These are phyloP conservation scores for Octopus bimaculoides DNA, from an alignment of 1,140 invertebrate genomes.

Conservation along the genomic window DNA sequence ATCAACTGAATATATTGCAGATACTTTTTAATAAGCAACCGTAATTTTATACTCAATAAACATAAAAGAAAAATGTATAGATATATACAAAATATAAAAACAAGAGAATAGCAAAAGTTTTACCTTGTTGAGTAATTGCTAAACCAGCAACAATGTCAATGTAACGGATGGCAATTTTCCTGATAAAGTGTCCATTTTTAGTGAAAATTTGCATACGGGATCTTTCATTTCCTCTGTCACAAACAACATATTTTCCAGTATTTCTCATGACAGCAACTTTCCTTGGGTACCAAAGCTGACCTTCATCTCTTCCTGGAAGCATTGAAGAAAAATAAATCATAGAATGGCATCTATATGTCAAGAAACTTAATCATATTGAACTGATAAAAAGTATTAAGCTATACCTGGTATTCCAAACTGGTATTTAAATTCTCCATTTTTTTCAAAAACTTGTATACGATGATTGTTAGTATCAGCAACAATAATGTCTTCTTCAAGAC, in stretches of 20 bases:
- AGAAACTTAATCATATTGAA: background rate
- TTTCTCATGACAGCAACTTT: slow-evolving; percentile 87
- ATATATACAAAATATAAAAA: background rate
- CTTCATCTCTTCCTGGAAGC: slow-evolving; percentile 70
- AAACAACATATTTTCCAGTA: slow-evolving; percentile 76
- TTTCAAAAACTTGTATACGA: slow-evolving; percentile 95
- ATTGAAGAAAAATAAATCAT: slow-evolving; percentile 14
- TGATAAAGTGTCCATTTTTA: slow-evolving; percentile 67
- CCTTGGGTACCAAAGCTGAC: slow-evolving; percentile 93
- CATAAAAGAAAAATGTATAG: background rate
- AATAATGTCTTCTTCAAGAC: slow-evolving; percentile 84
- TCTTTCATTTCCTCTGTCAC: slow-evolving; percentile 92
- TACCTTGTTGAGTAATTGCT: slow-evolving; percentile 81
- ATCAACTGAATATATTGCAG: too few relatives aligned
- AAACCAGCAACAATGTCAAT: slow-evolving; percentile 97
- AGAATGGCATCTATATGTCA: background rate
- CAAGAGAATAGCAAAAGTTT: background rate
- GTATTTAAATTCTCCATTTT: slow-evolving; percentile 98
- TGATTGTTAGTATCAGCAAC: slow-evolving; percentile 94
- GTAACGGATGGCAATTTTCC: slow-evolving; percentile 89
- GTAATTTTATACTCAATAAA: background rate
- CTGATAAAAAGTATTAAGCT: slow-evolving; percentile 18
- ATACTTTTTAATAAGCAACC: too few relatives aligned
- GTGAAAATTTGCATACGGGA: slow-evolving; percentile 93
- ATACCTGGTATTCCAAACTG: slow-evolving; percentile 97